A percentile compares a stretch with the other conserved stretches of the same genome.
Evolutionary conservation across 2,113 vertebrate species (phyloP).

Genomic region (Tringa solitaria): DNA sequence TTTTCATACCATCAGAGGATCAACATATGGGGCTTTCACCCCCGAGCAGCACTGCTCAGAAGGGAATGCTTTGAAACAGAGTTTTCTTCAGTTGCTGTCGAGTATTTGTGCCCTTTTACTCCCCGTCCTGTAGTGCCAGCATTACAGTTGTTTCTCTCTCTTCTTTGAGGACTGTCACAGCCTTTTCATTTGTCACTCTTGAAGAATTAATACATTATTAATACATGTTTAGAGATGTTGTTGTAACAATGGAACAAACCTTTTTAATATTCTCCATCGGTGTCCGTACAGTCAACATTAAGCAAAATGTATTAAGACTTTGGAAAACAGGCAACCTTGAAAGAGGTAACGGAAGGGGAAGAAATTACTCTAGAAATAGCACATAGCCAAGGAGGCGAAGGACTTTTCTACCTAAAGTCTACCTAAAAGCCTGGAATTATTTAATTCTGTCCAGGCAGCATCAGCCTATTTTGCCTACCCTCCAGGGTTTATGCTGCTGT

Average conservation of each 20-base stretch:
- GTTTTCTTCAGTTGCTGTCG: background rate
- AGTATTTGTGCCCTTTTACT: background rate
- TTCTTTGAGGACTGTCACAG: background rate
- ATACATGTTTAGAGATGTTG: background rate
- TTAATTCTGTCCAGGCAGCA: background rate
- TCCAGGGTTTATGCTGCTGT: background rate
- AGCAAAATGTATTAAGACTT: background rate
- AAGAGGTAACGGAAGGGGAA: background rate
- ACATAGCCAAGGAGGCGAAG: background rate
- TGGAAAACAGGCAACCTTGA: background rate
- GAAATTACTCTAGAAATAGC: background rate
- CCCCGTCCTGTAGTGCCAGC: background rate
- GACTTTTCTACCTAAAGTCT: background rate
- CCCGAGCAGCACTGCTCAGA: fast-evolving
- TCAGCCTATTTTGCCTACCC: background rate
- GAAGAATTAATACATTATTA: background rate
- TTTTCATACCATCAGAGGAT: background rate
- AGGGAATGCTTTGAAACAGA: background rate
- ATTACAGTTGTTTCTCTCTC: background rate
- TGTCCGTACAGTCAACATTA: background rate
- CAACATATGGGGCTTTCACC: fast-evolving
- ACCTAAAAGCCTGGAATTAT: background rate
- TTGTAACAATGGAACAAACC: background rate
- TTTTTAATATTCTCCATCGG: background rate
- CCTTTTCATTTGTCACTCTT: background rate